phyloP scores from a whole-genome alignment of 2,113 vertebrate genomes.

The Numenius arquata region DNA sequence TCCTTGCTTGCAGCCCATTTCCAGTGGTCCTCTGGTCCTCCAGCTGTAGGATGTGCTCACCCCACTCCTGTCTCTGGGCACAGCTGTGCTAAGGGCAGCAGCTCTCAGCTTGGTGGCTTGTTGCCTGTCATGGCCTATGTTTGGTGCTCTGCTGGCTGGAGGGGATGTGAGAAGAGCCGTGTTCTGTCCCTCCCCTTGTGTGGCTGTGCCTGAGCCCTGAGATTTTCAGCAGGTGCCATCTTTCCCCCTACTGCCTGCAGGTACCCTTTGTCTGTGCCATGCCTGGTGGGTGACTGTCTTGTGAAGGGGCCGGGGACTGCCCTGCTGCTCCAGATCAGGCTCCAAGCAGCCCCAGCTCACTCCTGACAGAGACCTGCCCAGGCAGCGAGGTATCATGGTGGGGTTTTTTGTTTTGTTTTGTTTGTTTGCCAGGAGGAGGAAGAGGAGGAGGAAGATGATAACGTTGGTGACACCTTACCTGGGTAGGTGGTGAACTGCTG shows the following conservation, averaged over 20 bases:
- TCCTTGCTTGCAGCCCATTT: background rate
- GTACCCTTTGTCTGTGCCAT: background rate
- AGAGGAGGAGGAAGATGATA: slow-evolving; percentile 52
- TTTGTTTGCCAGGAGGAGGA: slow-evolving; percentile 47
- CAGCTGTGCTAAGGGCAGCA: background rate
- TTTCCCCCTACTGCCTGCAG: background rate
- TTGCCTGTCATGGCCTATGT: background rate
- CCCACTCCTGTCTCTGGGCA: background rate
- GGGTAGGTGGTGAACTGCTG: slow-evolving; percentile 37
- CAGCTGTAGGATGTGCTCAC: background rate
- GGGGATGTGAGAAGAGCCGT: background rate
- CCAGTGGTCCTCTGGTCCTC: background rate
- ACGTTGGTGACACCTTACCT: background rate
- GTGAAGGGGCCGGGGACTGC: background rate
- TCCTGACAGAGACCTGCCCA: background rate
- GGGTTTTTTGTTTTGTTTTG: background rate
- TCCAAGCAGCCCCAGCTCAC: background rate
- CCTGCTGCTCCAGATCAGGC: background rate
- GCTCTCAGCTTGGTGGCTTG: background rate
- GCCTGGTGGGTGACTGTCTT: background rate
- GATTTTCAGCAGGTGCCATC: background rate
- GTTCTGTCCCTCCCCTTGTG: background rate
- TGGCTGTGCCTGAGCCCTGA: background rate
- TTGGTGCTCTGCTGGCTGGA: background rate
- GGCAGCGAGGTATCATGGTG: background rate